Evolutionary conservation across 2,113 vertebrate species (phyloP), one percentile per base, ranked within the genome.

Genomic region (Sinocyclocheilus maitianheensis): DNA sequence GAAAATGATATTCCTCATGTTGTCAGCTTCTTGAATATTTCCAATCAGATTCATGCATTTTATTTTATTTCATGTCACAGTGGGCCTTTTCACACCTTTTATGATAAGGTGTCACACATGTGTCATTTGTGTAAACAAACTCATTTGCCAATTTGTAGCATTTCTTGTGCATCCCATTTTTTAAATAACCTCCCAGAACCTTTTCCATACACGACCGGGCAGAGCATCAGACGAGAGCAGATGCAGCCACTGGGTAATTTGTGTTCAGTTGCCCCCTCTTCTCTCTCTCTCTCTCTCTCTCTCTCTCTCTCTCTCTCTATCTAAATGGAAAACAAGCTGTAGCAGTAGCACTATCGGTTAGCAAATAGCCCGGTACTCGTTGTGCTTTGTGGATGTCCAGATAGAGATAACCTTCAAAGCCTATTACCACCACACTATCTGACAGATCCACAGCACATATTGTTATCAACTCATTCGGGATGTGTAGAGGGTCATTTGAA

Each of bases 281-380:
- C 69, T 43, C 77, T 80, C 46, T 48, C 43, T 46, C 43, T 43
- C 0, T 46, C 46, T 48, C 26, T 26, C 3, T 37, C 37, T 37
- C 37, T 37, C 37, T 37, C 37, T 37, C 37, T 37, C 53, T 60
- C 46, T 77, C 37, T 37, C 37, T 5, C 37, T 37, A 0, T 37
- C 60, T 48, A 89, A 85, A 89, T 87, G 88, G 83, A 89, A 89
- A 89, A 65, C 74, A 58, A 87, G 74, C 74, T 83, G 26, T 30
- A 79, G 63, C 11, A 65, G 26, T 30, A 79, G 63, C 11, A 74
- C 79, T 74, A 67, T 81, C 55, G 37, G 43, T 72, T 83, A 85
- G 85, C 81, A 83, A 83, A 74, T 77, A 89, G 84, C 71, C 60
- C 26, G 3, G 72, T 37, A 67, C 53, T 77, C 26, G 26, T 13